Conservation (phyloP, 2,113 vertebrate genomes). For the Spheniscus mendiculus region DNA sequence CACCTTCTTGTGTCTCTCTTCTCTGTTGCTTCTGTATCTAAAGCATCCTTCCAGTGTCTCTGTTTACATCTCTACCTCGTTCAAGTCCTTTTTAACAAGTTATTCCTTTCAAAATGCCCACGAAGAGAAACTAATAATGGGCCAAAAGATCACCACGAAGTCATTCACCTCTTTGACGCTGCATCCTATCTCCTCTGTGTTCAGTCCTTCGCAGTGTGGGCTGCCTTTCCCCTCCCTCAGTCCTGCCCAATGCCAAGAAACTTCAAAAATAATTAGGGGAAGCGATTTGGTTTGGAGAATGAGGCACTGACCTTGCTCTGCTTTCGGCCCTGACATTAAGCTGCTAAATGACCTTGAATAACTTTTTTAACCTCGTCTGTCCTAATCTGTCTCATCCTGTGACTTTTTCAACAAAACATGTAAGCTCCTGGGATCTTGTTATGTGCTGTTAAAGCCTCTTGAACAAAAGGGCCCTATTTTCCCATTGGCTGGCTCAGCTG, state of each 20-base stretch:
- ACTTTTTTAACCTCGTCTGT: neutral
- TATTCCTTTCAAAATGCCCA: neutral
- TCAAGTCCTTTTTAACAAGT: neutral
- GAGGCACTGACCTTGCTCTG: neutral
- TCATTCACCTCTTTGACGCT: neutral
- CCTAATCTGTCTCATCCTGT: neutral
- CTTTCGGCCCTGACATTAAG: neutral
- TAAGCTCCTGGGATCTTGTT: neutral
- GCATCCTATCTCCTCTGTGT: neutral
- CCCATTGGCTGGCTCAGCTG: neutral
- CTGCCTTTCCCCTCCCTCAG: neutral
- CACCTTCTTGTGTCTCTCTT: neutral
- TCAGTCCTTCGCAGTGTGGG: neutral
- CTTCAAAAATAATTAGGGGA: conserved; percentile 1
- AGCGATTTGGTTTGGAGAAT: neutral
- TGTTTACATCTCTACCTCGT: neutral
- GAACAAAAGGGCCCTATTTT: neutral
- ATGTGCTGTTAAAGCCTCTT: neutral
- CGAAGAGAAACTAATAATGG: neutral
- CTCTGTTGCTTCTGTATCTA: neutral
- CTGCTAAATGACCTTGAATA: conserved; percentile 43
- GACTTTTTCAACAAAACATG: neutral
- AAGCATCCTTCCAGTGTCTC: neutral
- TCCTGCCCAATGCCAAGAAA: neutral
- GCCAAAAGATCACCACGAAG: neutral